Evolutionary conservation across 2,797 vertebrate species (phyloP).

Genomic region (Sebastes itinus): DNA sequence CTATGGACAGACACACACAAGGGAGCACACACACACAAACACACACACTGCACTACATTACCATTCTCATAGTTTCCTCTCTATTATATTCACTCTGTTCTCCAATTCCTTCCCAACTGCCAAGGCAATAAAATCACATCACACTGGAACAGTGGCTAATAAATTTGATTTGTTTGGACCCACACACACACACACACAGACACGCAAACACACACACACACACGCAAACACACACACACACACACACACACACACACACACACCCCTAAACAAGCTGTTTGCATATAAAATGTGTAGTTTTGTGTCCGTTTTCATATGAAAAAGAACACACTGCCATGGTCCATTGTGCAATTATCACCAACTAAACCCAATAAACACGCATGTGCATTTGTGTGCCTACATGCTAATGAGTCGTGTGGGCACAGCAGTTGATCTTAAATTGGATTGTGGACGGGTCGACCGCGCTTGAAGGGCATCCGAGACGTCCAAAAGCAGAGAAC

Average conservation of each 20-base stretch:
- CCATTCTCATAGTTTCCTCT: conserved; percentile 46
- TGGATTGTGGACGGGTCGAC: not conserved
- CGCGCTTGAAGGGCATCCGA: conserved; percentile 16
- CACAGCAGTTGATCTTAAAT: conserved; percentile 2
- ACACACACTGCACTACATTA: conserved; percentile 40
- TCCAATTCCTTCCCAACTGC: conserved; percentile 57
- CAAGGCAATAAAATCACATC: conserved; percentile 68
- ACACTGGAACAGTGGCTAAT: conserved; percentile 63
- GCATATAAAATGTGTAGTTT: conserved; percentile 21
- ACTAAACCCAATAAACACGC: conserved; percentile 17
- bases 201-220: not conserved
- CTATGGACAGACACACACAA: not conserved
- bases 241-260: not conserved
- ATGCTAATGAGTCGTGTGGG: not conserved
- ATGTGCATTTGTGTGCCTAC: not conserved
- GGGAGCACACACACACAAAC: not conserved
- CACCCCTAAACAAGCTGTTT: conserved; percentile 25
- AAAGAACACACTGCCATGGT: conserved; percentile 5
- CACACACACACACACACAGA: conserved; percentile 10
- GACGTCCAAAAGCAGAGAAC: conserved; percentile 1
- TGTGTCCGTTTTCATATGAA: conserved; percentile 1
- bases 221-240: not conserved
- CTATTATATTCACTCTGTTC: conserved; percentile 42
- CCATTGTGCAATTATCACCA: not conserved
- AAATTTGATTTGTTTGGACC: conserved; percentile 69